A percentile compares a stretch with the other conserved stretches of the same genome.
Conservation (phyloP, 2,888 invertebrate genomes). For the Drosophila suboccidentalis region DNA sequence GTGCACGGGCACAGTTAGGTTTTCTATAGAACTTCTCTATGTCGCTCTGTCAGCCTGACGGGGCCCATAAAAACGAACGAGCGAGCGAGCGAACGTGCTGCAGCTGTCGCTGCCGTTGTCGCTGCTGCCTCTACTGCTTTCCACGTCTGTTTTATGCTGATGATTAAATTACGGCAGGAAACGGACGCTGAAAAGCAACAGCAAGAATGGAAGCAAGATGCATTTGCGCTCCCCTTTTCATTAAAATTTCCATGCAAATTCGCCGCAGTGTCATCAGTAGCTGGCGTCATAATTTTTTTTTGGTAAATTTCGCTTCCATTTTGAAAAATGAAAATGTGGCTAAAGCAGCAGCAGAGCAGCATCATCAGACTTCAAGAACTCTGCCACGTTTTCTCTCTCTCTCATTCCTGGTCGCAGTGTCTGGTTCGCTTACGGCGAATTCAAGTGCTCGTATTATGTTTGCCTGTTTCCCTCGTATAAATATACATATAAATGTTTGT, state of each 20-base stretch:
- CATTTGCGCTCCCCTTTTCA: conserved; percentile 45
- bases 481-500: conserved; percentile 19
- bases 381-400: conserved; percentile 51
- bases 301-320: conserved; percentile 40
- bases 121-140: conserved; percentile 33
- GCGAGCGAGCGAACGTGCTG: conserved; percentile 43
- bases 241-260: conserved; percentile 35
- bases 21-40: conserved; percentile 60
- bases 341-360: conserved; percentile 28
- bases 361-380: conserved; percentile 42
- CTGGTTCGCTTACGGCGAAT: conserved; percentile 49
- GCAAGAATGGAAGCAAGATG: conserved; percentile 23
- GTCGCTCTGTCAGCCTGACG: conserved; percentile 31
- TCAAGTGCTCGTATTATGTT: conserved; percentile 47
- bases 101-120: conserved; percentile 51
- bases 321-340: conserved; percentile 56
- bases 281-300: conserved; percentile 7
- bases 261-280: conserved; percentile 7
- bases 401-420: conserved; percentile 7
- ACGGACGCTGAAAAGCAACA: conserved; percentile 39
- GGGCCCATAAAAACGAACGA: conserved; percentile 51
- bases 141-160: conserved; percentile 53
- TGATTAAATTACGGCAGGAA: conserved; percentile 67
- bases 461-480: conserved; percentile 22
- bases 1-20: conserved; percentile 53